Percentiles rank a stretch among this genome's conserved stretches.
phyloP scores from a whole-genome alignment of 2,797 vertebrate genomes.

The Catostomus latipinnis region DNA sequence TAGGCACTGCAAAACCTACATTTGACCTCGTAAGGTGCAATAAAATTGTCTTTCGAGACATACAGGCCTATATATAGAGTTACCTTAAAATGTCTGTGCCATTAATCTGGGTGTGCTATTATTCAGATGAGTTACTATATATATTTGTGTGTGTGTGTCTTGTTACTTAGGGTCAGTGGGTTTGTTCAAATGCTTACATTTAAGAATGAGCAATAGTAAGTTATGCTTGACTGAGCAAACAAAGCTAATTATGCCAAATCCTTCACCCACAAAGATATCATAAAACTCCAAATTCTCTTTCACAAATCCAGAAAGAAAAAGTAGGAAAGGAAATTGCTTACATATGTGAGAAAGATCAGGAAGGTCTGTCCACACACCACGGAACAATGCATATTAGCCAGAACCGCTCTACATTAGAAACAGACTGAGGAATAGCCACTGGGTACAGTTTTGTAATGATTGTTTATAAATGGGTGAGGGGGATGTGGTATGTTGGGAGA shows the following conservation, averaged over 20 bases:
- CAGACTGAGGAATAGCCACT: slow-evolving; percentile 36
- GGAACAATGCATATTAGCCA: slow-evolving; percentile 16
- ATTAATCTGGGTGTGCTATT: too few species aligned
- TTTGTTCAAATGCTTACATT: too few species aligned
- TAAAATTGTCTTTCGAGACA: too few species aligned
- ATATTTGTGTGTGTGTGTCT: too few species aligned
- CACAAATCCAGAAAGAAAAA: not conserved
- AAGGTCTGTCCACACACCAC: slow-evolving; percentile 3
- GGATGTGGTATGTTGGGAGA: not conserved
- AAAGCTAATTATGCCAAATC: not conserved
- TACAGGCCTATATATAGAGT: too few species aligned
- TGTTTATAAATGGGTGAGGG: slow-evolving; percentile 40
- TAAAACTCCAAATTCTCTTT: slow-evolving; percentile 9
- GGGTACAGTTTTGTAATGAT: slow-evolving; percentile 30
- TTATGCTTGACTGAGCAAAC: not conserved
- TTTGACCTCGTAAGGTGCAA: too few species aligned
- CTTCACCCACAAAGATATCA: not conserved
- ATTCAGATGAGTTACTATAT: too few species aligned
- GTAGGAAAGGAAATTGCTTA: slow-evolving; percentile 39
- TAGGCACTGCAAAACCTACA: too few species aligned
- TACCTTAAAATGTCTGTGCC: too few species aligned
- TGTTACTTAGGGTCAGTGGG: too few species aligned
- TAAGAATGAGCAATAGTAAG: not conserved
- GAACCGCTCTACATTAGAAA: slow-evolving; percentile 18
- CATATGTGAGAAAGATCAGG: slow-evolving; percentile 45